Evolutionary conservation across 2,797 vertebrate species (phyloP), one percentile per base, ranked within the genome.

Genomic region (Dendrocincla fuliginosa): DNA sequence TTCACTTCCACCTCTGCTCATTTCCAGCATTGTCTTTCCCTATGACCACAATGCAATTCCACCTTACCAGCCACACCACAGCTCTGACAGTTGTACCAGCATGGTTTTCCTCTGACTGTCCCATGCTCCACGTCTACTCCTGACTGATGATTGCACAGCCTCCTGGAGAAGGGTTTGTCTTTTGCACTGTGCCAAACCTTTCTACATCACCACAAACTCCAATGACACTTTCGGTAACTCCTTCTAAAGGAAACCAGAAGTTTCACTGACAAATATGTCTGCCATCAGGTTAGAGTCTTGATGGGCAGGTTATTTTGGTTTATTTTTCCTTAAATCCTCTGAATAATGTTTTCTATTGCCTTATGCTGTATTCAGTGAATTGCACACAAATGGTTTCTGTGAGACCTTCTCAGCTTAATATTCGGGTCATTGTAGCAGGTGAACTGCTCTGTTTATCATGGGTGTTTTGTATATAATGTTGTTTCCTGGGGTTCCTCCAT

Each of bases 301-400:
- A 71, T 5, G 57, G 56, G 16, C 37, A 49, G 16, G 41, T 57
- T 53, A 20, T 55, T 79, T 79, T 79, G 28, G 14, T 57, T 79
- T 39, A 12, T 70, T 92, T 82, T 60, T 59, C 50, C 42, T 68
- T 74, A 80, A 77, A 74, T 25, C 74, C 30, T 46, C 46, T 71
- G 53, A 70, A 60, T 50, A 24, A 15, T 8, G 8, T 88, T 84
- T 90, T 76, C 82, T 89, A 12, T 53, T 87, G 61, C 47, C 32
- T 95, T 67, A 57, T 55, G 56, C 41, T 70, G 28, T 95, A 68
- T 70, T 87, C 59, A 67, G 50, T 88, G 81, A 93, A 93, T 84
- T 96, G 80, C 69, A 93, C 88, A 92, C 20, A 81, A 90, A 76
- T 89, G 79, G 89, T 92, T 96, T 96, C 93, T 81, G 70, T 94